These are phyloP conservation scores for Sinopyrophorus schimmeli DNA, from an alignment of 2,888 invertebrate genomes.

Conservation along the genomic window DNA sequence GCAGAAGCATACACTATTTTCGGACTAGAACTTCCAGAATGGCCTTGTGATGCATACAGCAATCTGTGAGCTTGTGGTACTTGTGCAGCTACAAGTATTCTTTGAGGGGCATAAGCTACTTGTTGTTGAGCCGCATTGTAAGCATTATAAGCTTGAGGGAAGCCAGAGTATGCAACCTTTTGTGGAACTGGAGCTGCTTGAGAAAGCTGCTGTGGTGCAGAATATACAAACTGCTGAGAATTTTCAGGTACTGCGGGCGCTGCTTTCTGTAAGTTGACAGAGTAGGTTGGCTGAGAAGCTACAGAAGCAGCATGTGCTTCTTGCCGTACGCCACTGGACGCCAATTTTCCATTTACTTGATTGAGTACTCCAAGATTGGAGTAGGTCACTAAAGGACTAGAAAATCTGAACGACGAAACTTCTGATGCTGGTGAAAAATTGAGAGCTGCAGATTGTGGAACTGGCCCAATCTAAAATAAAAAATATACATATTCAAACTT, in stretches of 20 bases:
- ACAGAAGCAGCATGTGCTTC: constrained; percentile 18
- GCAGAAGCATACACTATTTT: constrained; percentile 25
- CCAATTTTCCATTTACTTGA: constrained; percentile 44
- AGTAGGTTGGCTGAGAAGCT: constrained; percentile 26
- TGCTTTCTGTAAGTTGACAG: constrained; percentile 21
- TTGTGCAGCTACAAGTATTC: too few species aligned
- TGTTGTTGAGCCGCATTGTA: constrained; percentile 18
- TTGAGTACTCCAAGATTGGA: constrained; percentile 49
- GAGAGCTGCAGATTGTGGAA: constrained; percentile 23
- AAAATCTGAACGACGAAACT: constrained; percentile 52
- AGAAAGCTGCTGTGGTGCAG: constrained; percentile 10
- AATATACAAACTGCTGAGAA: constrained; percentile 11
- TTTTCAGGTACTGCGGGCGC: constrained; percentile 17
- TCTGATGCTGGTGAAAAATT: constrained; percentile 51
- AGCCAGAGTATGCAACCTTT: constrained; percentile 13
- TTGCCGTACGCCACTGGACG: constrained; percentile 22
- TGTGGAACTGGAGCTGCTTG: constrained; percentile 17
- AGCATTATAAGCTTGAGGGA: too few species aligned
- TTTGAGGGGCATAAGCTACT: constrained; percentile 19
- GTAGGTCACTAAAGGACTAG: constrained; percentile 51
- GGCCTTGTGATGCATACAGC: constrained; percentile 15
- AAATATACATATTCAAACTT: too few species aligned
- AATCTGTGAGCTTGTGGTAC: constrained; percentile 20
- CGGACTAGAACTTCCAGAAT: constrained; percentile 13
- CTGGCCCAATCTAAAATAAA: too few species aligned